These are phyloP conservation scores for Falco cherrug DNA, from an alignment of 2,797 vertebrate genomes.

Conservation along the genomic window DNA sequence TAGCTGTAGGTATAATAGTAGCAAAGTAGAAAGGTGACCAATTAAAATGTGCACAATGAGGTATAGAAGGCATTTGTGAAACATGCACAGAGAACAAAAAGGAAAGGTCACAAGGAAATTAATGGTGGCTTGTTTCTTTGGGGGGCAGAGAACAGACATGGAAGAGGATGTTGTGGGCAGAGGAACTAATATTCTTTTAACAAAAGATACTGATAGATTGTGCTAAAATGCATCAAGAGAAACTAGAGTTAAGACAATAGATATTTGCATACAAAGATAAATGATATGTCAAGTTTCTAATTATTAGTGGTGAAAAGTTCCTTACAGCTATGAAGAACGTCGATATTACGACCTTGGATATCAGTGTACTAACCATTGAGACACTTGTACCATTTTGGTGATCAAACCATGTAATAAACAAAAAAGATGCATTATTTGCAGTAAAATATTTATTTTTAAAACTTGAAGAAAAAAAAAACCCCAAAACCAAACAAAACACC, in stretches of 20 bases:
- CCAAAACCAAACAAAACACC: neutral
- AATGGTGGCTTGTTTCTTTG: fast-evolving
- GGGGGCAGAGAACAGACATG: fast-evolving
- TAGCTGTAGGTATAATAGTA: neutral
- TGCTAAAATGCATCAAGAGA: neutral
- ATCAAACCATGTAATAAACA: neutral
- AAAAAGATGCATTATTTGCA: neutral
- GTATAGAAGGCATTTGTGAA: neutral
- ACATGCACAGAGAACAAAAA: neutral
- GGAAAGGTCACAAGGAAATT: neutral
- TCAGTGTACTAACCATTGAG: neutral
- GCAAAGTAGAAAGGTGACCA: neutral
- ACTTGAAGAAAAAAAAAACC: neutral
- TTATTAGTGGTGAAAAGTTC: neutral
- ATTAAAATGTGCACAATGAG: neutral
- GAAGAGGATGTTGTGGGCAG: neutral
- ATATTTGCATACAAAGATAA: neutral
- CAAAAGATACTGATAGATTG: neutral
- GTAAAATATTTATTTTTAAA: neutral
- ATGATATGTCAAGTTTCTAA: neutral
- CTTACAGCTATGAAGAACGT: neutral
- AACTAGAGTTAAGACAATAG: neutral
- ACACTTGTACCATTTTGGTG: neutral
- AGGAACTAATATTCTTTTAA: neutral
- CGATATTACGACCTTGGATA: neutral